A percentile compares a stretch with the other conserved stretches of the same genome.
These are phyloP conservation scores for Ctenopoma kingsleyae DNA, from an alignment of 2,797 vertebrate species.

Conservation along the genomic window DNA sequence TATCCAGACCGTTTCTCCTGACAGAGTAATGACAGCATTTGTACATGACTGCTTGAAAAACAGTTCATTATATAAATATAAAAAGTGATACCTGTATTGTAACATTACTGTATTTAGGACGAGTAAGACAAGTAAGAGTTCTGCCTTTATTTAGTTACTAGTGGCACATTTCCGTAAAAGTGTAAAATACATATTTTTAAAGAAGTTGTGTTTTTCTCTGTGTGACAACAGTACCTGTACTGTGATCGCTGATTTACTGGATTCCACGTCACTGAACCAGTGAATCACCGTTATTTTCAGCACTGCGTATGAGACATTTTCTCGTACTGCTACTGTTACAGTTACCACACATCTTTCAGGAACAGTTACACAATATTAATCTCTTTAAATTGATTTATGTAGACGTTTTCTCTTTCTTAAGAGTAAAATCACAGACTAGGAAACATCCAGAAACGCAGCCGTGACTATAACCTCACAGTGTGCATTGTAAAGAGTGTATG, in stretches of 20 bases:
- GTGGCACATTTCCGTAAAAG: not conserved
- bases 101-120: not conserved
- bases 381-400: not conserved
- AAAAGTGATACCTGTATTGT: not conserved
- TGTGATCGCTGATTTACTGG: constrained; percentile 17
- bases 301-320: constrained; percentile 20
- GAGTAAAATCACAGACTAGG: constrained; percentile 5
- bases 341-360: not conserved
- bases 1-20: constrained; percentile 38
- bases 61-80: not conserved
- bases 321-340: not conserved
- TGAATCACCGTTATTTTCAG: constrained; percentile 28
- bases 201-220: not conserved
- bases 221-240: constrained; percentile 4
- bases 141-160: not conserved
- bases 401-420: constrained; percentile 3
- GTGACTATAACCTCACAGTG: constrained; percentile 13
- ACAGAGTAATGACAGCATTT: constrained; percentile 45
- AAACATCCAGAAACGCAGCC: constrained; percentile 25
- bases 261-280: constrained; percentile 20
- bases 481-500: constrained; percentile 51
- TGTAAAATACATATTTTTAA: not conserved
- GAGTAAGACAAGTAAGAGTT: not conserved
- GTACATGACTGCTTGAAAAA: not conserved
- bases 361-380: constrained; percentile 7